Percentiles rank a stretch among this genome's conserved stretches.
phyloP scores from a whole-genome alignment of 2,888 invertebrate genomes.

The Tetranychus piercei region DNA sequence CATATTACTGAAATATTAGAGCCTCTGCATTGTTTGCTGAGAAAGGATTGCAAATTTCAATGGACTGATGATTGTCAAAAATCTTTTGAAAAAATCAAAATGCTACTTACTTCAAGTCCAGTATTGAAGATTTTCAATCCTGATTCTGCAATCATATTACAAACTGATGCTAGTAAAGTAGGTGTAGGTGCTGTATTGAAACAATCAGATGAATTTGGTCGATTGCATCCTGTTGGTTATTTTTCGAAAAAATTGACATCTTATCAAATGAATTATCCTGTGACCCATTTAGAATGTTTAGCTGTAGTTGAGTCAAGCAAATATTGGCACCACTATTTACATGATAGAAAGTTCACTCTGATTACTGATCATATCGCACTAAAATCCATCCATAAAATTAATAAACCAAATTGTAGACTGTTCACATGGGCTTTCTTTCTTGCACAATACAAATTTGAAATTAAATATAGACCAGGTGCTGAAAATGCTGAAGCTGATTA shows the following conservation, averaged over 20 bases:
- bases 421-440: slow-evolving; percentile 14
- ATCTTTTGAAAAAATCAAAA: slow-evolving; percentile 6
- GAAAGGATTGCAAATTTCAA: not conserved
- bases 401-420: slow-evolving; percentile 10
- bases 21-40: not conserved
- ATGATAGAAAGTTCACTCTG: slow-evolving; percentile 14
- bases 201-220: slow-evolving; percentile 25
- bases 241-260: slow-evolving; percentile 22
- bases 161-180: slow-evolving; percentile 27
- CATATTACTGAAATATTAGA: not conserved
- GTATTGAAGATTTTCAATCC: not conserved
- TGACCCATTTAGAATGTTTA: slow-evolving; percentile 25
- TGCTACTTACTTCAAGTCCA: not conserved
- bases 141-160: not conserved
- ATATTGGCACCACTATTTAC: slow-evolving; percentile 22
- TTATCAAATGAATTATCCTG: slow-evolving; percentile 26
- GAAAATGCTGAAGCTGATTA: slow-evolving; percentile 25
- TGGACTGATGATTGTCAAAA: not conserved
- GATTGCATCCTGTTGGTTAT: slow-evolving; percentile 23
- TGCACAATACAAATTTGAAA: slow-evolving; percentile 23
- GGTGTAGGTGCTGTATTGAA: slow-evolving; percentile 25
- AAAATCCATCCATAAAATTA: slow-evolving; percentile 1
- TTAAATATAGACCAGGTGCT: slow-evolving; percentile 23
- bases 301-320: slow-evolving; percentile 24
- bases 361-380: slow-evolving; percentile 18